Conservation (phyloP, 2,113 vertebrate species). For the Ailurus styani region DNA sequence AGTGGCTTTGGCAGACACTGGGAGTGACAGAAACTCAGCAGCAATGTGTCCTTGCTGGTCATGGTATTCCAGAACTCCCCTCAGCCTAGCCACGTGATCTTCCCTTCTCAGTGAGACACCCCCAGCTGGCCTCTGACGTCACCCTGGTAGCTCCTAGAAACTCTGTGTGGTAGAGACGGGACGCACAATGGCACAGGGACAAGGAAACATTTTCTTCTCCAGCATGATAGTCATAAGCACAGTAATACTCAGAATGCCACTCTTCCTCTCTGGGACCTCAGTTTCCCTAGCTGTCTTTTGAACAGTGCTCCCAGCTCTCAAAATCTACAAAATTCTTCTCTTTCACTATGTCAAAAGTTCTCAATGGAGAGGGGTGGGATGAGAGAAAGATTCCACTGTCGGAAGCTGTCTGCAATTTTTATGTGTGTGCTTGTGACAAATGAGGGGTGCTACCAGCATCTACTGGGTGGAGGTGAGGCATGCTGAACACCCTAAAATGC, state of each 20-base stretch:
- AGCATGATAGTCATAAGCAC: neutral
- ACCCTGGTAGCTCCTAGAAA: neutral
- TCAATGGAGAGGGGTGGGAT: neutral
- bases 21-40: neutral
- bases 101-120: neutral
- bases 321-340: neutral
- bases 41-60: neutral
- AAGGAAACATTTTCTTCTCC: neutral
- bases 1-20: neutral
- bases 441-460: neutral
- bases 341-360: neutral
- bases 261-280: neutral
- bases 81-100: neutral
- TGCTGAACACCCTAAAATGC: neutral
- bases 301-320: neutral
- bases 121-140: neutral
- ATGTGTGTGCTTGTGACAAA: neutral
- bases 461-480: neutral
- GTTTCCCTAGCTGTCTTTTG: neutral
- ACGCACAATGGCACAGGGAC: neutral
- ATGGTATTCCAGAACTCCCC: neutral
- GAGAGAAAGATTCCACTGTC: neutral
- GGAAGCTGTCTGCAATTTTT: neutral
- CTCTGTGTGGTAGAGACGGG: neutral
- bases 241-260: neutral